Evolutionary conservation across 2,888 invertebrate genomes (phyloP).

Genomic region (Tenodera sinensis): DNA sequence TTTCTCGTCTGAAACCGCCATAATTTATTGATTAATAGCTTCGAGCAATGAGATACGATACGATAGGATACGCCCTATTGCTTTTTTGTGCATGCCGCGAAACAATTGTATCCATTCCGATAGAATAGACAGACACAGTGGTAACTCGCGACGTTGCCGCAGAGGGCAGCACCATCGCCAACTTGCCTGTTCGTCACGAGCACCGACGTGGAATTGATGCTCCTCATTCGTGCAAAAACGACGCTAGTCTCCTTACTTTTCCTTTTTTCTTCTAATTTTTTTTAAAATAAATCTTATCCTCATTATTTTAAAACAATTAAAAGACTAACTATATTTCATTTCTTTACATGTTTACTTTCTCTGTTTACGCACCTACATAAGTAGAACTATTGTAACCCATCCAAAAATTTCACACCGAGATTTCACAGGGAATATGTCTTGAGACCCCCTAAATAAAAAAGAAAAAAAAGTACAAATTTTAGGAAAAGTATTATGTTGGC

Average conservation of each 20-base stretch:
- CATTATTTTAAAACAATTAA: too few relatives aligned
- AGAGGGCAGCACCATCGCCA: neutral
- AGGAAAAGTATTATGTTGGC: too few relatives aligned
- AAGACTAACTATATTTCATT: too few relatives aligned
- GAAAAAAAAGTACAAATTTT: too few relatives aligned
- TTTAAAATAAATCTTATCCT: too few relatives aligned
- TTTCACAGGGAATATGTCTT: too few relatives aligned
- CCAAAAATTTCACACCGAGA: too few relatives aligned
- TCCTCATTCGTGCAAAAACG: neutral
- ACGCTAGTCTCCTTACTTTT: neutral
- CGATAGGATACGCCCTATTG: constrained; percentile 26
- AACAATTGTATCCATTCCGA: constrained; percentile 25
- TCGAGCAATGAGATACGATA: constrained; percentile 4
- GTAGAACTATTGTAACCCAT: too few relatives aligned
- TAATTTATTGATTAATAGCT: constrained; percentile 24
- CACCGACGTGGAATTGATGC: neutral
- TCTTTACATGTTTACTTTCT: too few relatives aligned
- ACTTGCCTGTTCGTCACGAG: neutral
- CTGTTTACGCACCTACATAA: too few relatives aligned
- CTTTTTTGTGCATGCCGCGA: constrained; percentile 24
- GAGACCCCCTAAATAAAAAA: too few relatives aligned
- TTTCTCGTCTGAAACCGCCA: constrained; percentile 13
- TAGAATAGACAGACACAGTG: constrained; percentile 16
- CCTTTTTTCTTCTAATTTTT: too few relatives aligned
- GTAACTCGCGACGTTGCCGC: neutral